Conservation (phyloP, 2,888 invertebrate species). For the Meiosimyza platycephala region DNA sequence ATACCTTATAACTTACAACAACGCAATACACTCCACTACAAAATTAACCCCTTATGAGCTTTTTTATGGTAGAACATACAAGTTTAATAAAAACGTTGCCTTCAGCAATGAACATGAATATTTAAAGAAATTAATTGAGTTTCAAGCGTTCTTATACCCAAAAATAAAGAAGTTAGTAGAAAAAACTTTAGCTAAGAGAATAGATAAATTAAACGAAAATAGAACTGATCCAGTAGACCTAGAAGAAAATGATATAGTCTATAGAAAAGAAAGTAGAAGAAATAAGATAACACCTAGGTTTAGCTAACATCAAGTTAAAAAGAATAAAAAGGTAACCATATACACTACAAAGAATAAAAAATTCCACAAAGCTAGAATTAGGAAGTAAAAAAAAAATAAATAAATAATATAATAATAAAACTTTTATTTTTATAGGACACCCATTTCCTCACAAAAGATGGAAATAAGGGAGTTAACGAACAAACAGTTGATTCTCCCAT, state of each 20-base stretch:
- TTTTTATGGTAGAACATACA: too few species aligned
- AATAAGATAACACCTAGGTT: slow-evolving; percentile 41
- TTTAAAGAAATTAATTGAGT: slow-evolving; percentile 14
- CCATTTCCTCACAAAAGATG: background rate
- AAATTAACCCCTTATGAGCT: too few species aligned
- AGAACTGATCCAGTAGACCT: slow-evolving; percentile 33
- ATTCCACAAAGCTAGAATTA: slow-evolving; percentile 15
- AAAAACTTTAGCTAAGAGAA: slow-evolving; percentile 14
- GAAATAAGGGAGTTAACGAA: slow-evolving; percentile 8
- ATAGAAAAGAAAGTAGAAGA: slow-evolving; percentile 44
- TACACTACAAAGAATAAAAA: slow-evolving; percentile 22
- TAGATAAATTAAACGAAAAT: slow-evolving; percentile 34
- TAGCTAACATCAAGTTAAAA: slow-evolving; percentile 35
- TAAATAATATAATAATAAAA: slow-evolving; percentile 25
- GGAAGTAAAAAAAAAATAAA: slow-evolving; percentile 17
- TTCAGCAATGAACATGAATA: background rate
- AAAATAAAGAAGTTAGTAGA: slow-evolving; percentile 22
- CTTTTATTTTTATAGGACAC: too few species aligned
- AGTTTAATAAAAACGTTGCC: too few species aligned
- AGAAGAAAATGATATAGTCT: slow-evolving; percentile 33
- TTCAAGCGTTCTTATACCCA: slow-evolving; percentile 27
- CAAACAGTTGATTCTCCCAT: background rate
- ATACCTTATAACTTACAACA: too few species aligned
- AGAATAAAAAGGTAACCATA: too few species aligned
- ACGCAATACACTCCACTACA: too few species aligned